Evolutionary conservation across 2,113 vertebrate species (phyloP), one percentile per base, ranked within the genome.

Genomic region (Chauna torquata): DNA sequence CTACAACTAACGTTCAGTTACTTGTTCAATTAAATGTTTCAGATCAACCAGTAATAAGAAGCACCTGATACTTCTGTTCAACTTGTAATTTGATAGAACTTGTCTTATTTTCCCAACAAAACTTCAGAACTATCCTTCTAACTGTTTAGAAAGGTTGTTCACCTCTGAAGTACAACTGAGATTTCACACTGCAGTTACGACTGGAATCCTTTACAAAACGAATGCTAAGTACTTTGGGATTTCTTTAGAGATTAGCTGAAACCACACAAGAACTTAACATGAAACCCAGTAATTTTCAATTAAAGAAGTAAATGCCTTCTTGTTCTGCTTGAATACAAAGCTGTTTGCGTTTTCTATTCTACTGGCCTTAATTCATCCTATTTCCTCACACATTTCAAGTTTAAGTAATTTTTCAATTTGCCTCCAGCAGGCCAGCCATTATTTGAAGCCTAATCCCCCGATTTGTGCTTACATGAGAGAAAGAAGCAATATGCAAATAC

Each of bases 181-280:
- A 92, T 82, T 76, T 79, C 59, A 61, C 86, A 82, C 40, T 9
- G 87, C 8, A 15, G 25, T 75, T 95, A 91, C 45, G 54, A 82
- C 0, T 86, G 27, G 44, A 94, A 79, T 75, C 36, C 44, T 54
- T 87, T 92, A 79, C 52, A 91, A 95, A 93, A 88, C 1, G 1
- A 52, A 72, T 5, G 20, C 23, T 74, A 90, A 94, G 38, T 79
- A 96, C 80, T 86, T 76, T 78, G 92, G 49, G 34, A 44, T n/a
- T 94, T 91, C 79, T 91, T 95, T 54, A 82, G 36, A 88, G 69
- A 94, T 89, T 66, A 94, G 11, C 3, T 92, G 86, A 86, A 92
- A 14, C 16, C 88, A 76, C 52, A 72, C 27, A 87, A 86, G 61
- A 89, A 94, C 74, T 65, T 87, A 84, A 80, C n/a, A 64, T 1